Percentiles rank a stretch among this genome's conserved stretches.
These are phyloP conservation scores for Psammodynastes pulverulentus DNA, from an alignment of 2,113 vertebrate genomes.

Conservation along the genomic window DNA sequence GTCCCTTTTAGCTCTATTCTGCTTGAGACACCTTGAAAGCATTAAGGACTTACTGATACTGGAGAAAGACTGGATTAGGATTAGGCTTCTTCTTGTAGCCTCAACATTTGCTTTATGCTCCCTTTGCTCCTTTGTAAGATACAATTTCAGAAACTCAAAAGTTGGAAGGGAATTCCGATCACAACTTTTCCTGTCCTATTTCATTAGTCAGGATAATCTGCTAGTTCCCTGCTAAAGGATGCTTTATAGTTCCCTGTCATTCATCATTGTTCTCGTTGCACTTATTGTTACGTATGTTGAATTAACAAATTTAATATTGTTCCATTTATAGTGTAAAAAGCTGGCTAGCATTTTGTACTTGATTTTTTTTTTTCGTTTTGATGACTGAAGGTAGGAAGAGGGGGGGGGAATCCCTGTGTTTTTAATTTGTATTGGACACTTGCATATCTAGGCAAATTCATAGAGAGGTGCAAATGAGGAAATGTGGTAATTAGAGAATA, in stretches of 20 bases:
- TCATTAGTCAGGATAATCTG: background rate
- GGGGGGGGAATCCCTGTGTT: no score
- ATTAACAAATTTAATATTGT: background rate
- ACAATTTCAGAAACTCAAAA: background rate
- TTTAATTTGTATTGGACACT: no score
- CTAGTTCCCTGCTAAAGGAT: background rate
- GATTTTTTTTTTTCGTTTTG: background rate
- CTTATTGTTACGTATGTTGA: no score
- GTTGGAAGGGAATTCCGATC: background rate
- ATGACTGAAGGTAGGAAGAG: no score
- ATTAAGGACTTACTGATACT: background rate
- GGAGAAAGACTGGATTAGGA: background rate
- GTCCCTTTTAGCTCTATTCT: no score
- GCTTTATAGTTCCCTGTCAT: background rate
- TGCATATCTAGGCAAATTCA: background rate
- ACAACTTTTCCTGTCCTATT: background rate
- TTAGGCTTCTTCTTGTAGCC: background rate
- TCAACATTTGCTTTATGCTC: background rate
- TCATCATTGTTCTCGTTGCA: background rate
- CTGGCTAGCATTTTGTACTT: background rate
- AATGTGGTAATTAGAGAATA: background rate
- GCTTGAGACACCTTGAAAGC: background rate
- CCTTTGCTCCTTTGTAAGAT: background rate
- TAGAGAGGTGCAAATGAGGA: background rate
- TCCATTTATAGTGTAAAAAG: background rate